Base-by-base conservation (phyloP, 2,888 invertebrate species). In the Yponomeuta cagnagella region DNA sequence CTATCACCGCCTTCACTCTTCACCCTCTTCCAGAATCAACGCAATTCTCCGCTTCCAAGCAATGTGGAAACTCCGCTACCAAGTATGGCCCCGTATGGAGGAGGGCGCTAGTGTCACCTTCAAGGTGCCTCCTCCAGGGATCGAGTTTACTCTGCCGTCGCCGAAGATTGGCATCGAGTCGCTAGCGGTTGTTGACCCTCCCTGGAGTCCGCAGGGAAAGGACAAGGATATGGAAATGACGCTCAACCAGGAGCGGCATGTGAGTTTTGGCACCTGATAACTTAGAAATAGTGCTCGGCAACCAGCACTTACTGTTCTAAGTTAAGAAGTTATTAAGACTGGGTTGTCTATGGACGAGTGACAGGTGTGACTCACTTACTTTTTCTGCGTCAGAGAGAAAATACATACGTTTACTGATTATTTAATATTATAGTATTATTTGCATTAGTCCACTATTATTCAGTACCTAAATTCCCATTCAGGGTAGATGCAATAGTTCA, bases 81-180 rank as follows among this genome's bases (percentile, higher is more conserved):
- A 99, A 93, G 98, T 98, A 0, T 99, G 99, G 99, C 98, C 99
- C 0, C 94, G 99, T 72, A 98, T 99, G 99, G 99, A 99, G 86
- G 99, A 99, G 80, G 97, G 97, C 9, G 99, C 99, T 0, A 98
- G 98, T 72, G 89, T 97, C 73, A 96, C 97, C 0, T 99, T 99
- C 86, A 99, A 99, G 93, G 98, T 99, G 2, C 99, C 99, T 0
- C 99, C 99, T 0, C 99, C 99, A 0, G 98, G 98, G 31, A 99
- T 99, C 73, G 99, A 99, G 84, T 99, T 99, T 83, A 99, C 99
- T 0, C 90, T 99, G 70, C 99, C 99, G 0, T 99, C 99, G 0
- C 99, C 99, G 0, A 98, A 99, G 84, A 99, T 99, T 75, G 99
- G 99, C 3, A 97, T 98, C 64, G 98, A 98, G 87, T 97, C 97